These are phyloP conservation scores for Brachypodius melanocephalos DNA, from an alignment of 2,113 vertebrate species.

Conservation along the genomic window DNA sequence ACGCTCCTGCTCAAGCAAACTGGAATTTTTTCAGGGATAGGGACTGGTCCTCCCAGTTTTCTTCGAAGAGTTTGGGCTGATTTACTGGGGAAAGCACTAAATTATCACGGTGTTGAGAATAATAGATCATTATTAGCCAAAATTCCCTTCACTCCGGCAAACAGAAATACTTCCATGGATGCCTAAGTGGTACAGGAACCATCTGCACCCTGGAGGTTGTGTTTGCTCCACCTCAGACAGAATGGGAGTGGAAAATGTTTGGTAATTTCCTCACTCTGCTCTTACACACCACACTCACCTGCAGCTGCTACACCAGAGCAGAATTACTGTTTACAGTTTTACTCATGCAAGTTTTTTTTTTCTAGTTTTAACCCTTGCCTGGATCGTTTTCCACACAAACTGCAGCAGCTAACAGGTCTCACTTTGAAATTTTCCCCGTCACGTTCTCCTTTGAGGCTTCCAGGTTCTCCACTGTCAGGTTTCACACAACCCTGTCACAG, in stretches of 20 bases:
- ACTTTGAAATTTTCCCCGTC: not conserved
- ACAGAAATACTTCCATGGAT: slow-evolving; percentile 26
- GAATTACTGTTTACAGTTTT: not conserved
- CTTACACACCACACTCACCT: not conserved
- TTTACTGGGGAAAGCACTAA: not conserved
- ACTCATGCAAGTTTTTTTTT: not conserved
- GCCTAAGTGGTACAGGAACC: slow-evolving; percentile 26
- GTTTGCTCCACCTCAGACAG: not conserved
- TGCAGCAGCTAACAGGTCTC: not conserved
- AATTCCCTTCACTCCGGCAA: not conserved
- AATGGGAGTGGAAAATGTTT: slow-evolving; percentile 3
- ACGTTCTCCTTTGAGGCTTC: not conserved
- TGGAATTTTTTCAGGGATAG: not conserved
- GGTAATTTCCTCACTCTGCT: slow-evolving; percentile 28
- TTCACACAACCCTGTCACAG: not conserved
- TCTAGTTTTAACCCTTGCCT: not conserved
- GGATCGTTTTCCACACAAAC: not conserved
- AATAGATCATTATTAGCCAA: not conserved
- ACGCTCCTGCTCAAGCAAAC: not conserved
- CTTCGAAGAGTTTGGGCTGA: not conserved
- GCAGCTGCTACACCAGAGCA: not conserved
- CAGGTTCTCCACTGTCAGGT: not conserved
- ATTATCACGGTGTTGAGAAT: not conserved
- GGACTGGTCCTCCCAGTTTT: not conserved
- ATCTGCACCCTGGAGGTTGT: slow-evolving; percentile 1